Percentiles rank a stretch among this genome's conserved stretches.
Evolutionary conservation across 2,888 invertebrate genomes (phyloP).

Genomic region (Aphodius sticticus): DNA sequence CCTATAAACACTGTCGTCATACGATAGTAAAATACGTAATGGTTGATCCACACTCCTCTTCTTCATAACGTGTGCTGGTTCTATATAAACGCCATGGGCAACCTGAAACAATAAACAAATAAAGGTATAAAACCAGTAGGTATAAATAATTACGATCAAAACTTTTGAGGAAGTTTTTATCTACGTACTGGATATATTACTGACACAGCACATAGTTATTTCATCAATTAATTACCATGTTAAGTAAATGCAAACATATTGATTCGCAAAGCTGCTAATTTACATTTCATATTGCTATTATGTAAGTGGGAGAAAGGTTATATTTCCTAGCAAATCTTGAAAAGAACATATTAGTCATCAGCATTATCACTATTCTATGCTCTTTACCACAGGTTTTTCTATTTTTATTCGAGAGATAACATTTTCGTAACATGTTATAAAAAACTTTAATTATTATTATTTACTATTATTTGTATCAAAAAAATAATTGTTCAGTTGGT

Average conservation of each 20-base stretch:
- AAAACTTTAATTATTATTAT: too few species aligned
- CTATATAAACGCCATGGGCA: constrained; percentile 82
- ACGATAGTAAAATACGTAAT: constrained; percentile 82
- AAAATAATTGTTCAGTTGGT: too few species aligned
- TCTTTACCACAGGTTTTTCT: not conserved
- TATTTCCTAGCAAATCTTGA: not conserved
- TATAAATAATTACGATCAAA: not conserved
- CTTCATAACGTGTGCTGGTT: constrained; percentile 77
- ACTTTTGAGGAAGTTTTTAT: too few species aligned
- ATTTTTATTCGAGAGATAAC: not conserved
- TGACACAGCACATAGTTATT: not conserved
- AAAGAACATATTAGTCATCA: not conserved
- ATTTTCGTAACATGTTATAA: too few species aligned
- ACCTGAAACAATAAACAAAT: constrained; percentile 67
- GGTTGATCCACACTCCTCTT: constrained; percentile 85
- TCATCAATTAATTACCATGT: not conserved
- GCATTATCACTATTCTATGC: not conserved
- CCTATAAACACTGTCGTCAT: constrained; percentile 90
- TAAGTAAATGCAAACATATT: not conserved
- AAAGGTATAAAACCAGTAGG: constrained; percentile 29
- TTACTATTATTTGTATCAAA: too few species aligned
- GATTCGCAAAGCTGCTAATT: not conserved
- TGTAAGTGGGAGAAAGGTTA: not conserved
- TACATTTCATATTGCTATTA: not conserved
- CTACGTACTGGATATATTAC: not conserved